Percentiles rank a stretch among this genome's conserved stretches.
phyloP scores from a whole-genome alignment of 2,113 vertebrate species.

The Procapra przewalskii region DNA sequence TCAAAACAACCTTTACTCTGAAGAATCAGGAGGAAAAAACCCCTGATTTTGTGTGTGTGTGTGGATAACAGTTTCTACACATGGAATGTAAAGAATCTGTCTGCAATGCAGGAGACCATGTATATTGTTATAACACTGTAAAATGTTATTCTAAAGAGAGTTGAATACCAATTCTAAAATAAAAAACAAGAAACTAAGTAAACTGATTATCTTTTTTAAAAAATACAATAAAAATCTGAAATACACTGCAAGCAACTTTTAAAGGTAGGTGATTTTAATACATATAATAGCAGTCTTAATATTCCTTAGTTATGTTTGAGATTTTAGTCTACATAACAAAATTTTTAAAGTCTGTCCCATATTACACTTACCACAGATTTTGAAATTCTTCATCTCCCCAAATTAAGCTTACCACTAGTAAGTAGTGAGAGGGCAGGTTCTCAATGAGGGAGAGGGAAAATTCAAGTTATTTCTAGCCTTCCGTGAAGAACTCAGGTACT shows the following conservation, averaged over 20 bases:
- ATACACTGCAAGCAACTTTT: not conserved
- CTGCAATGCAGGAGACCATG: not conserved
- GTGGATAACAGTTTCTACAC: not conserved
- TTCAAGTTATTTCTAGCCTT: not conserved
- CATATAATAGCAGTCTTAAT: not conserved
- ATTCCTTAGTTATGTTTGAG: not conserved
- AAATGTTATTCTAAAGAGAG: conserved; percentile 1
- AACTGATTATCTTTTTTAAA: not conserved
- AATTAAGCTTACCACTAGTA: not conserved
- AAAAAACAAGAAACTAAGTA: not conserved
- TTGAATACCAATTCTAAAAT: not conserved
- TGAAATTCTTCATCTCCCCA: not conserved
- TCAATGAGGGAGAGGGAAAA: not conserved
- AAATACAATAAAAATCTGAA: not conserved
- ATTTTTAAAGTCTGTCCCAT: not conserved
- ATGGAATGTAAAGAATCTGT: not conserved
- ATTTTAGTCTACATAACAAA: not conserved
- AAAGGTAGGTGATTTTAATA: not conserved
- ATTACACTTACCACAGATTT: not conserved
- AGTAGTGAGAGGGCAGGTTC: not conserved
- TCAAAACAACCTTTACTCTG: conserved; percentile 27
- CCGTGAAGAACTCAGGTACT: not conserved
- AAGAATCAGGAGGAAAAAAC: not conserved
- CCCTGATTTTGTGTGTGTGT: not conserved
- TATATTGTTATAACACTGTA: not conserved